These are phyloP conservation scores for Lithobates sylvaticus DNA, from an alignment of 2,797 vertebrate species.

Conservation along the genomic window DNA sequence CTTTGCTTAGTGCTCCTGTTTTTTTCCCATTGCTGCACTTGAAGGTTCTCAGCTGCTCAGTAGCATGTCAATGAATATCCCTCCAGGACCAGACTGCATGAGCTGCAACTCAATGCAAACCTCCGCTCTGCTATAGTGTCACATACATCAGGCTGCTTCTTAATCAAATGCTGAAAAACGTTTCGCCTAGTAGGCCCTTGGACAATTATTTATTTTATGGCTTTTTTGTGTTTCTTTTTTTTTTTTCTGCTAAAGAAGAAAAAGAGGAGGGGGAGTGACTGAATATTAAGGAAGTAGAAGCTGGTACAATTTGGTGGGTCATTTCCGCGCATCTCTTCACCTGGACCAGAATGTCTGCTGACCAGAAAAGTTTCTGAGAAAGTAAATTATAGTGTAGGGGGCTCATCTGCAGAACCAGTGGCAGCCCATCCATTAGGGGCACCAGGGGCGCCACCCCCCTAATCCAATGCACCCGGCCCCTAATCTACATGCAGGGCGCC, in stretches of 20 bases:
- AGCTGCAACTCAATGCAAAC: conserved; percentile 40
- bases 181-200: background rate
- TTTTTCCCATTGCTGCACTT: conserved; percentile 33
- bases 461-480: too few species aligned
- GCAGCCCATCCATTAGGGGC: too few species aligned
- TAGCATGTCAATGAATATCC: conserved; percentile 15
- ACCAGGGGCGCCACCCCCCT: too few species aligned
- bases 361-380: conserved; percentile 8
- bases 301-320: conserved; percentile 24
- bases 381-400: conserved; percentile 5
- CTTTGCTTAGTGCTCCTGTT: background rate
- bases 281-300: conserved; percentile 23
- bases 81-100: background rate
- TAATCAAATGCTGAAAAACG: conserved; percentile 34
- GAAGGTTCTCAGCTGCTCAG: conserved; percentile 49
- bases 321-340: conserved; percentile 17
- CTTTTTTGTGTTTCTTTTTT: background rate
- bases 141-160: conserved; percentile 5
- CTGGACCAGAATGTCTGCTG: conserved; percentile 14
- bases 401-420: too few species aligned
- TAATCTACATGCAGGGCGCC: too few species aligned
- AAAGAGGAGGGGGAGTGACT: background rate
- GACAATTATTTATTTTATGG: conserved; percentile 1
- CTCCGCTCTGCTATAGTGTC: background rate
- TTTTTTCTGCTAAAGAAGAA: background rate